Conservation (phyloP, 2,797 vertebrate species). For the Champsocephalus gunnari region DNA sequence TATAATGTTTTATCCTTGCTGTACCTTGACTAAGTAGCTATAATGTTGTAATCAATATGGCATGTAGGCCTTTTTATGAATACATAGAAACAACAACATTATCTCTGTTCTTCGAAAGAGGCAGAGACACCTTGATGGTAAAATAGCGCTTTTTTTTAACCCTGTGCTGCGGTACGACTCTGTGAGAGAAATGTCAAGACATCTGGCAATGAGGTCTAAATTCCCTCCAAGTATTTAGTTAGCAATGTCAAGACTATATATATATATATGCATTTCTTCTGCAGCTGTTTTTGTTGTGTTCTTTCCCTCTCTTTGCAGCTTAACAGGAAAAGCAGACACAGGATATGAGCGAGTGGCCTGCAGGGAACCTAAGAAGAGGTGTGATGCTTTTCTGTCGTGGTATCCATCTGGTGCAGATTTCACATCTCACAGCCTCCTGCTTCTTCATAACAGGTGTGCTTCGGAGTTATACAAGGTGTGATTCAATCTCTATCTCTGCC, state of each 20-base stretch:
- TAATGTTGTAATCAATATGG: conserved; percentile 49
- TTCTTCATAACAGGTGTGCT: conserved; percentile 70
- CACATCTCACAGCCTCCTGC: conserved; percentile 67
- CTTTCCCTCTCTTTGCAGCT: conserved; percentile 27
- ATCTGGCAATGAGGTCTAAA: conserved; percentile 26
- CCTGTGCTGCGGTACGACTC: not conserved
- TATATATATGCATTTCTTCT: not conserved
- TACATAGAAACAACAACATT: conserved; percentile 5
- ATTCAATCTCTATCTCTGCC: conserved; percentile 52
- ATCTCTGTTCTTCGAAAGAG: conserved; percentile 5
- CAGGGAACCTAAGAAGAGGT: conserved; percentile 62
- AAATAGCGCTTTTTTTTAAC: conserved; percentile 25
- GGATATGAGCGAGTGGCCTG: conserved; percentile 67
- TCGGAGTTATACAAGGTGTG: conserved; percentile 64
- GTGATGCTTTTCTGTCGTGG: conserved; percentile 64
- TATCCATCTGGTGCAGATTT: conserved; percentile 74
- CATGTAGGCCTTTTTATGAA: conserved; percentile 19
- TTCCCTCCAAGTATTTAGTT: conserved; percentile 18
- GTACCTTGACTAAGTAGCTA: conserved; percentile 53
- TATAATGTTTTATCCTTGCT: conserved; percentile 35
- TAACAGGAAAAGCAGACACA: conserved; percentile 60
- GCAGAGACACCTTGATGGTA: conserved; percentile 3
- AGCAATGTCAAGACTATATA: not conserved
- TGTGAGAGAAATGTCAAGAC: conserved; percentile 3
- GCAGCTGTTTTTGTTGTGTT: conserved; percentile 58